Evolutionary conservation across 2,888 invertebrate genomes (phyloP), one percentile per base, ranked within the genome.

Genomic region (Eustalomyia histrio): DNA sequence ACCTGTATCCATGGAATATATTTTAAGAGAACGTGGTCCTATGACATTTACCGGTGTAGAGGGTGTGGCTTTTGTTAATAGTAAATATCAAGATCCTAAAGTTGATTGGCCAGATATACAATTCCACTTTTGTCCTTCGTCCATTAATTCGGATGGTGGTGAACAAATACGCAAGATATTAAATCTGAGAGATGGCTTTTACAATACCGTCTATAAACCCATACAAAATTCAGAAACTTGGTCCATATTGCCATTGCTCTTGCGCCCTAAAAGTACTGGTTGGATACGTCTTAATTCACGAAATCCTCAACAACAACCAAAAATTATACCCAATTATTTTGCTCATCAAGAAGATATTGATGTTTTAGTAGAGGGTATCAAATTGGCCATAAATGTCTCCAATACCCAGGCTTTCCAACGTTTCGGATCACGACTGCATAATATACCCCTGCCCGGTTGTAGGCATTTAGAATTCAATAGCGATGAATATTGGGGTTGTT

Each of bases 291-390:
- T 99, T 17, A 94, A 94, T 83, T 96, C 95, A 61, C 93, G 92
- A 47, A 95, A 98, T 89, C 97, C 98, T 0, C 92, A 94, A 83
- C 94, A 95, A 0, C 94, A 95, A 81, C 98, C 98, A 0, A 93
- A 95, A 14, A 95, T 99, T 71, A 95, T 96, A 88, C 97, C 98
- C 0, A 98, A 98, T 89, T 99, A 99, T 89, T 95, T 99, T 87
- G 94, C 96, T 0, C 94, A 96, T 84, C 94, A 94, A 83, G 93
- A 95, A 86, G 98, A 99, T 86, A 92, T 97, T 14, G 92, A 94
- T 83, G 93, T 95, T 0, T 89, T 97, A 1, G 94, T 95, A 0
- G 97, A 97, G 88, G 97, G 96, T 0, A 96, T 97, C n/a, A 93
- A 94, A 85, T 94, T 97, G 76, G 96, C 96, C 0, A 92, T 96